phyloP scores from a whole-genome alignment of 2,797 vertebrate species.

The Chrysocyon brachyurus region DNA sequence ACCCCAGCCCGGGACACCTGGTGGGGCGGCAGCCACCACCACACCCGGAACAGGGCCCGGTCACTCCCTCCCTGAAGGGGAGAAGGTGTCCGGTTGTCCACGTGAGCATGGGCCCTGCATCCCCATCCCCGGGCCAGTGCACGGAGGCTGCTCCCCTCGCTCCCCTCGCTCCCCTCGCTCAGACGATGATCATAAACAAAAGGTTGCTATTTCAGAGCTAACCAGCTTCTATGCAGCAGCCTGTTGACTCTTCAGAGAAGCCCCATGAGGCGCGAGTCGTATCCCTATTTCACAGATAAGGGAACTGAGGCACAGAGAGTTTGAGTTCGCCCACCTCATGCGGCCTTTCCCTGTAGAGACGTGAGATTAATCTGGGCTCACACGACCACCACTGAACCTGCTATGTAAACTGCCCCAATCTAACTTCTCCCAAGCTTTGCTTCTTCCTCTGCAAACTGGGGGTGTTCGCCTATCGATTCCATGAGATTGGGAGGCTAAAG shows the following conservation, averaged over 20 bases:
- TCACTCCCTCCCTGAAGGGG: not conserved
- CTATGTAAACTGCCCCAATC: not conserved
- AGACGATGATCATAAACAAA: not conserved
- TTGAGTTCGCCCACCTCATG: not conserved
- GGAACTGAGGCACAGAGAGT: conserved; percentile 20
- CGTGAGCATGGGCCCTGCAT: not conserved
- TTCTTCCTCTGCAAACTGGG: not conserved
- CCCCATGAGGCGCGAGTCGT: not conserved
- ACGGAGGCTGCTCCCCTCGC: not conserved
- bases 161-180: not conserved
- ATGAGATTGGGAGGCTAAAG: not conserved
- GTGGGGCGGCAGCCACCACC: not conserved
- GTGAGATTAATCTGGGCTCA: not conserved
- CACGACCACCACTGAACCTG: not conserved
- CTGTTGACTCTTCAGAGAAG: not conserved
- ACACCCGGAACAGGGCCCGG: not conserved
- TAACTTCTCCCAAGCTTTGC: not conserved
- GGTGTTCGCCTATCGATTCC: not conserved
- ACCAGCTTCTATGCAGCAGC: not conserved
- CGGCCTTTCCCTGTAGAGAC: not conserved
- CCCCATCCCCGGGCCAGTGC: not conserved
- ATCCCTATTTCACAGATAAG: not conserved
- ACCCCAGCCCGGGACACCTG: not conserved
- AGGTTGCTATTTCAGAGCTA: not conserved
- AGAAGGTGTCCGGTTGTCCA: not conserved